Evolutionary conservation across 2,113 vertebrate species (phyloP), one percentile per base, ranked within the genome.

Genomic region (Xyrauchen texanus): DNA sequence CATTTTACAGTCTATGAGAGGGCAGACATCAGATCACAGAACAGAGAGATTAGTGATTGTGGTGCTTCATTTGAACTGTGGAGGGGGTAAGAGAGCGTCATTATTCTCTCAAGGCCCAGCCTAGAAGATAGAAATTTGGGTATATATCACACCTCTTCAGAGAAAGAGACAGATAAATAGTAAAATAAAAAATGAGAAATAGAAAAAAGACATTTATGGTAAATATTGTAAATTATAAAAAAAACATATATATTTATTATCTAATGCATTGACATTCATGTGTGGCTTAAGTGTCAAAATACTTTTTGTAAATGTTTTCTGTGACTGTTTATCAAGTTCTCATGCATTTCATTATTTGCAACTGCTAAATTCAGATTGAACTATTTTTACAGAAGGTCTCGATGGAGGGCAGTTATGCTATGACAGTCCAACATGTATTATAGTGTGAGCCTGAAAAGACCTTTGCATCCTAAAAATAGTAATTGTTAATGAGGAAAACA

Each of bases 61-160:
- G 87, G 81, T 85, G 74, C 83, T 81, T 77, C 5, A 73, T 79
- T 52, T 79, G 74, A 72, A 69, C 91, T 88, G 85, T 46, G 85
- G 90, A 84, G 86, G 88, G 89, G 51, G 85, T 6, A n/a, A 82
- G 79, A 60, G 83, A 83, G 44, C 66, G 66, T 9, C 62, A 53
- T 81, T 72, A 87, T 73, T 78, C 78, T 77, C 77, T 69, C 21
- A 64, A 21, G 49, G 55, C 64, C 67, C 71, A 69, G 61, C 70
- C n/a, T 69, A 73, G 58, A 42, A 69, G 60, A 55, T 34, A 62
- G 12, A 63, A 21, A 12, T 78, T 49, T 46, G 72, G 6, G 46
- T 65, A 12, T 12, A 45, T 2, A 55, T 63, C 57, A 77, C 49
- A 66, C 47, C 16, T 53, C 64, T 45, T 47, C 15, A 62, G 49